Conservation (phyloP, 2,797 vertebrate genomes). For the Aldrovandia affinis region DNA sequence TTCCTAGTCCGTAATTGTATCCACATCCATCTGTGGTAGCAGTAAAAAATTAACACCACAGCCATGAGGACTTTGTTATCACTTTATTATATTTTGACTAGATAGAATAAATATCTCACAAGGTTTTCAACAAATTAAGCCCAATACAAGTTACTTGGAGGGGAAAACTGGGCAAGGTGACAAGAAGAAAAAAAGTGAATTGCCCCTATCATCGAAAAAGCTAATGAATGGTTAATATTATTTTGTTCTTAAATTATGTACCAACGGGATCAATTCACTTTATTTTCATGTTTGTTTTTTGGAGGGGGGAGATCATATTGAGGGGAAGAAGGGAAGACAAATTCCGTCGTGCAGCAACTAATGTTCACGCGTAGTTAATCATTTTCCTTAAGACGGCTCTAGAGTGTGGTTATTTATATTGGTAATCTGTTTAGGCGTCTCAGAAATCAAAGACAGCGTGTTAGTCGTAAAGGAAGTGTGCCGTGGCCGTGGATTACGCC, state of each 20-base stretch:
- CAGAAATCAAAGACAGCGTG: conserved; percentile 34
- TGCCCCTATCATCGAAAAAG: background rate
- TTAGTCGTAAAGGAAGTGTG: background rate
- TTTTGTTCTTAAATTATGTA: no score
- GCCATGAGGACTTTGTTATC: no score
- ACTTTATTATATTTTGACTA: no score
- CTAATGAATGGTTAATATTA: background rate
- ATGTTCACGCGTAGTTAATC: conserved; percentile 46
- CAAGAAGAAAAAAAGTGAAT: background rate
- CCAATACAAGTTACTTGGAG: background rate
- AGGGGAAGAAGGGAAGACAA: background rate
- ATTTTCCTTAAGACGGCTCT: conserved; percentile 25
- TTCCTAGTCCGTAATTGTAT: no score
- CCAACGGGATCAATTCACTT: background rate
- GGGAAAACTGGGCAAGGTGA: background rate
- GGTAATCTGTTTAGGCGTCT: conserved; percentile 55
- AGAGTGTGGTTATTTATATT: conserved; percentile 57
- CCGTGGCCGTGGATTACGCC: conserved; percentile 41
- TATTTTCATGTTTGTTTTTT: background rate
- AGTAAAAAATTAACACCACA: background rate
- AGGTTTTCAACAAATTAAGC: no score
- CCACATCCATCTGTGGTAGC: no score
- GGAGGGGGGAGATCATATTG: background rate
- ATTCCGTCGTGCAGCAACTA: background rate
- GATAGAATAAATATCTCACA: no score